A percentile compares a stretch with the other conserved stretches of the same genome.
Conservation (phyloP, 1,140 invertebrate genomes). For the Cephus cinctus region DNA sequence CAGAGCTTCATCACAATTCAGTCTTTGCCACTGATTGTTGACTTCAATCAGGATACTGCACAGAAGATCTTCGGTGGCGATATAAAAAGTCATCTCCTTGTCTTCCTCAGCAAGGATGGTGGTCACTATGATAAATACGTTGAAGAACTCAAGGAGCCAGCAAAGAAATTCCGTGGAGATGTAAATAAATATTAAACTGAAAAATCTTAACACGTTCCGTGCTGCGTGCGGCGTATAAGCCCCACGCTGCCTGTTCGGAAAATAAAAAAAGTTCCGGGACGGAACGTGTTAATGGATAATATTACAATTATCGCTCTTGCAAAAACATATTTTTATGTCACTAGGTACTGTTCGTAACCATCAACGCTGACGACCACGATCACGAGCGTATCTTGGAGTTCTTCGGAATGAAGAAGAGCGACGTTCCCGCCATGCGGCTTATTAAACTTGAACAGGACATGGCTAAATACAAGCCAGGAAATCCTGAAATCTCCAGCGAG, state of each 20-base stretch:
- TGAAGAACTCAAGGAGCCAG: slow-evolving; percentile 74
- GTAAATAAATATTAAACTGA: slow-evolving; percentile 55
- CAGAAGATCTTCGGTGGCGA: slow-evolving; percentile 98
- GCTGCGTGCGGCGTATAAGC: too few species aligned
- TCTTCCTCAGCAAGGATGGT: slow-evolving; percentile 91
- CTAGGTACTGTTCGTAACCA: slow-evolving; percentile 88
- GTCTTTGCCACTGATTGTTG: slow-evolving; percentile 89
- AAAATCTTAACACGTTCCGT: too few species aligned
- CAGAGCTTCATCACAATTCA: slow-evolving; percentile 84
- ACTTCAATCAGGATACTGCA: slow-evolving; percentile 97
- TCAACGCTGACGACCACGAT: slow-evolving; percentile 94
- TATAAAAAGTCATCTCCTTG: slow-evolving; percentile 92
- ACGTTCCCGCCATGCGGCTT: slow-evolving; percentile 89
- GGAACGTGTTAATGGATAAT: too few species aligned
- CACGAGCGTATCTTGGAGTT: slow-evolving; percentile 97
- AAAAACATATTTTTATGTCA: too few species aligned
- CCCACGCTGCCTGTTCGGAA: too few species aligned
- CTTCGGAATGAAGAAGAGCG: slow-evolving; percentile 95
- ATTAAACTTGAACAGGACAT: slow-evolving; percentile 97
- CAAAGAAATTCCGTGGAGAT: slow-evolving; percentile 87
- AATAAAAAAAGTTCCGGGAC: too few species aligned
- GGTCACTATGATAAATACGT: slow-evolving; percentile 80
- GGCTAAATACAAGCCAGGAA: slow-evolving; percentile 95
- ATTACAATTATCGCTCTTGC: too few species aligned
- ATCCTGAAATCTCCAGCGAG: slow-evolving; percentile 72